Conservation (phyloP, 2,888 invertebrate species). For the Lamproptera curius region DNA sequence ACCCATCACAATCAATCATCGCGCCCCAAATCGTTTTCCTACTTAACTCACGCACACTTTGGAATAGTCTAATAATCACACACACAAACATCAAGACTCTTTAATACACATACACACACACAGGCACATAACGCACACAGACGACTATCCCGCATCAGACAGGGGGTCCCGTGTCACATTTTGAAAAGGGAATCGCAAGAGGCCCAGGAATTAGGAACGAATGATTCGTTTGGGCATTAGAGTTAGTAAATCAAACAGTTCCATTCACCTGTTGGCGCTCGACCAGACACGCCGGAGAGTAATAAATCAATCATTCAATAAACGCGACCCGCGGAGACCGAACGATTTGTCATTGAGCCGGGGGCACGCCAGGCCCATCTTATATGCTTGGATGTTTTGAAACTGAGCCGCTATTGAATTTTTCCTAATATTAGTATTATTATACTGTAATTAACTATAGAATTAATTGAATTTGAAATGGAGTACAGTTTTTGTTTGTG, state of each 20-base stretch:
- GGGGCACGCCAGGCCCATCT: conserved; percentile 7
- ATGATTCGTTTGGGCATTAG: conserved; percentile 62
- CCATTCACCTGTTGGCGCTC: conserved; percentile 57
- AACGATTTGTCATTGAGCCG: conserved; percentile 59
- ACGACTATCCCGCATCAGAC: conserved; percentile 10
- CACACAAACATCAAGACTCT: too few species aligned
- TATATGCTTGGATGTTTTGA: too few species aligned
- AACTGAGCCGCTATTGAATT: too few species aligned
- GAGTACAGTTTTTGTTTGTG: too few species aligned
- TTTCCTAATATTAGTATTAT: too few species aligned
- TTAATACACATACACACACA: conserved; percentile 30
- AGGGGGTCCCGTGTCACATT: conserved; percentile 56
- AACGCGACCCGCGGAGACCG: conserved; percentile 38
- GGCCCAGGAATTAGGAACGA: conserved; percentile 53
- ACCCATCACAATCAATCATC: conserved; percentile 52
- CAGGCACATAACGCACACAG: conserved; percentile 15
- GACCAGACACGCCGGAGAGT: conserved; percentile 36
- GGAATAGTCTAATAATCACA: too few species aligned
- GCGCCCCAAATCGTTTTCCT: conserved; percentile 40
- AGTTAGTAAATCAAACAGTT: conserved; percentile 64
- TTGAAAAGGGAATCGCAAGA: conserved; percentile 61
- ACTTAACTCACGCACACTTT: conserved; percentile 39
- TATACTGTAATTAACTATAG: too few species aligned
- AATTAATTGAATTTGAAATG: conserved; percentile 16
- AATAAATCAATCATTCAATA: conserved; percentile 75